Percentiles rank a stretch among this genome's conserved stretches.
Evolutionary conservation across 2,113 vertebrate genomes (phyloP).

Genomic region (Anoplopoma fimbria): DNA sequence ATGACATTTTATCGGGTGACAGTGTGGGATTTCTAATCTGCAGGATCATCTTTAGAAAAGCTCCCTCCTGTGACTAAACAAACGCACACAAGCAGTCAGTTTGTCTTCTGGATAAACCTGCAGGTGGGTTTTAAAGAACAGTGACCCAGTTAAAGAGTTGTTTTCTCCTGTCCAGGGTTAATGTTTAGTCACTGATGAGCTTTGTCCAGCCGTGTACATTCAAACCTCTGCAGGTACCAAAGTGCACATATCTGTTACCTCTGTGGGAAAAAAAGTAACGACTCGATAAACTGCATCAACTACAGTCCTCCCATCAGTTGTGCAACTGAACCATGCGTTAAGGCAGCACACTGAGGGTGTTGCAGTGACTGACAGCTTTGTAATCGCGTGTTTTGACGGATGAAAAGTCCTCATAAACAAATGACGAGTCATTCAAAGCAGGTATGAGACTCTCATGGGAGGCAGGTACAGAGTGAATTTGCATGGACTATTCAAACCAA

Average conservation of each 20-base stretch:
- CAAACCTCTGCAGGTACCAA: conserved; percentile 19
- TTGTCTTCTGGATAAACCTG: neutral
- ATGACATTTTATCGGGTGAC: neutral
- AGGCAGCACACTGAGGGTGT: neutral
- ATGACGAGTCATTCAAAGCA: conserved; percentile 53
- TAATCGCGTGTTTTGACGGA: neutral
- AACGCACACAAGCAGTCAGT: neutral
- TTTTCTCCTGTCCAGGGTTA: conserved; percentile 23
- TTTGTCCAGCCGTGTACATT: conserved; percentile 17
- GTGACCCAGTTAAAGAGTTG: neutral
- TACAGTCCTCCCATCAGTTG: neutral
- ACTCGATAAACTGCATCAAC: neutral
- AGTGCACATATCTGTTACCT: conserved; percentile 21
- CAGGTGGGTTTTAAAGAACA: neutral
- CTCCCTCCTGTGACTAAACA: neutral
- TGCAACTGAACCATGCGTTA: neutral
- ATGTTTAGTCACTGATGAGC: conserved; percentile 48
- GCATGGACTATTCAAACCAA: conserved; percentile 31
- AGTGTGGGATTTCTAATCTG: neutral
- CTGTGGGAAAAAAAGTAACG: neutral
- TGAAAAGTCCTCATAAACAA: conserved; percentile 33
- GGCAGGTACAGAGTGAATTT: conserved; percentile 18
- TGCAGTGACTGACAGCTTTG: neutral
- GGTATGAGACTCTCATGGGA: neutral
- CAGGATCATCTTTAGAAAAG: neutral